Evolutionary conservation across 2,888 invertebrate genomes (phyloP), one percentile per base, ranked within the genome.

Genomic region (Deilephila elpenor): DNA sequence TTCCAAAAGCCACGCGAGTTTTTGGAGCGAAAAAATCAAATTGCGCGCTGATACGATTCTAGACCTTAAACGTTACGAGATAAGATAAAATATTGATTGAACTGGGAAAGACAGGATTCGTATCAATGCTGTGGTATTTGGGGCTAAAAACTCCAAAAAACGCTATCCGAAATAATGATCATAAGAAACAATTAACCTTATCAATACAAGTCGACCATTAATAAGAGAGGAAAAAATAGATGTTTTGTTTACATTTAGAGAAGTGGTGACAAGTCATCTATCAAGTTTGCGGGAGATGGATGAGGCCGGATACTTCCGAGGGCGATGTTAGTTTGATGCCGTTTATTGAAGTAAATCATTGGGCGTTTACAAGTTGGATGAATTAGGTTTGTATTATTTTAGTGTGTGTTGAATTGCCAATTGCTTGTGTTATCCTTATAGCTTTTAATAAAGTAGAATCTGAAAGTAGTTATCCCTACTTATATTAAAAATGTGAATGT

Each of bases 171-270:
- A 82, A 83, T 85, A 78, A 81, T 84, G 87, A 90, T 91, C 89
- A 84, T 83, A 83, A 71, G 83, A 87, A 89, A 90, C 91, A 94
- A 93, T 93, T 93, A 91, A 89, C 89, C 80, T 88, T 90, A 91
- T 92, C 91, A 89, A 83, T 88, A 79, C 78, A 78, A 79, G 78
- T 80, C 82, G 86, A 89, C 91, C 91, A 91, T 93, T 92, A 91
- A 90, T 93, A 91, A 91, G 84, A 82, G 76, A 78, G 82, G 83
- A 89, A 89, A 91, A 93, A 93, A 89, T 84, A 82, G 86, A 85
- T 89, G 89, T 90, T 93, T 93, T 94, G 94, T 94, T 94, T 93
- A 94, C 93, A 90, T 94, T 93, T 93, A 93, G 90, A 90, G 85
- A 86, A 92, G 91, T 90, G 91, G 88, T 83, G 89, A 86, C 82